Base-by-base conservation (phyloP, 2,113 vertebrate genomes). In the Oreamnos americanus region DNA sequence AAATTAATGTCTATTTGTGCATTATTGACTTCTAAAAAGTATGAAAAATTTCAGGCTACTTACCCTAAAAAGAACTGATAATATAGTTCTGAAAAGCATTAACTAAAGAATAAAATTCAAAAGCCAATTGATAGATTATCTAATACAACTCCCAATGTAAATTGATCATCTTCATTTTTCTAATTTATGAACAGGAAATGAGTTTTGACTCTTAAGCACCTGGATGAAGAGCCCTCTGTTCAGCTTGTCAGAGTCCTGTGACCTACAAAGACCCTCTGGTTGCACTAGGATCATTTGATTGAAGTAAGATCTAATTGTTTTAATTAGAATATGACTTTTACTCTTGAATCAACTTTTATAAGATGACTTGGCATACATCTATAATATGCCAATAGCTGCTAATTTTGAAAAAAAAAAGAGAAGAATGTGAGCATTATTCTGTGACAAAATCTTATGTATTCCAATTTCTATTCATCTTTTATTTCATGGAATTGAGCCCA, bases 121-220 rank as follows among this genome's bases (percentile, higher is more conserved):
- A 26, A 26, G 33, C 6, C 57, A 97, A 81, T 19, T 64, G 36
- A 89, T 96, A 79, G 43, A 76, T 95, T 79, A 45, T 87, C 45
- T 55, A 36, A 62, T 90, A 74, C 2, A 71, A 25, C 12, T 91
- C 25, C 45, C 51, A 74, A 55, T 95, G 87, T 86, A 95, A 96
- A 86, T 33, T 95, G 57, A 96, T 87, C 23, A 87, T 43, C 16
- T 96, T 47, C 90, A 10, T 11, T 58, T 97, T 97, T 91, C 97
- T n/a, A 39, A 55, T 96, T 97, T 96, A 87, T 97, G 51, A 95
- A 94, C 94, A 97, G 98, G 94, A 97, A 93, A 94, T 97, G 90
- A 87, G 16, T 45, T 55, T 84, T 95, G 92, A 91, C 43, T 64
- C 7, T 62, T 93, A 84, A 71, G 33, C 30, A 79, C 83, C 81